Evolutionary conservation across 64 coral and sea anemone species (phyloP).

Genomic region (Trachythela sp.): DNA sequence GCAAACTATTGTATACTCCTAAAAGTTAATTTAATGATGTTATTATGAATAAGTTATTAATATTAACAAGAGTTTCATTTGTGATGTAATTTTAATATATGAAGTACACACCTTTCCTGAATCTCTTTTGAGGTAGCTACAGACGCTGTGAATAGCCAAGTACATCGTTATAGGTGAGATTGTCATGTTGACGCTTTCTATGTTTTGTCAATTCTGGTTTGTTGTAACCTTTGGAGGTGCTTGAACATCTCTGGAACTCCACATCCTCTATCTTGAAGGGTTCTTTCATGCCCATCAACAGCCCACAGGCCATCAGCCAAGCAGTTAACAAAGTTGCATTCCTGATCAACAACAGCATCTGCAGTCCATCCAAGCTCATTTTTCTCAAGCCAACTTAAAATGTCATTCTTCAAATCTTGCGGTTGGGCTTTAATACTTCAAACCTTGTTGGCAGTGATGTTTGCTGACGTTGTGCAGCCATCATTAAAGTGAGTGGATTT

Average conservation of each 20-base stretch:
- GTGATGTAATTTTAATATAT: too few relatives aligned
- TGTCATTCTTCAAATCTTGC: slow-evolving; percentile 57
- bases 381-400: slow-evolving; percentile 46
- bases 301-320: slow-evolving; percentile 18
- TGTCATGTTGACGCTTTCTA: slow-evolving; percentile 26
- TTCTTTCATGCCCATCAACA: slow-evolving; percentile 32
- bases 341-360: slow-evolving; percentile 6
- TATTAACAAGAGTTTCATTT: too few relatives aligned
- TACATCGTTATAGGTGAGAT: slow-evolving; percentile 12
- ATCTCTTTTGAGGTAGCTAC: slow-evolving; percentile 15
- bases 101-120: slow-evolving; percentile 6
- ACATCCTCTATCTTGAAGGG: slow-evolving; percentile 32
- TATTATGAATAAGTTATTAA: too few relatives aligned
- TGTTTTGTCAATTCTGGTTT: slow-evolving; percentile 27
- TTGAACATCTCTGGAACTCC: background rate
- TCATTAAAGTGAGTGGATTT: slow-evolving; percentile 26
- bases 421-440: background rate
- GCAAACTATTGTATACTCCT: slow-evolving; percentile 2
- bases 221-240: slow-evolving; percentile 17
- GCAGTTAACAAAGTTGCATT: slow-evolving; percentile 16
- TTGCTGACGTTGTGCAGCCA: slow-evolving; percentile 26
- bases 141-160: background rate
- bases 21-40: too few relatives aligned
- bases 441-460: background rate
- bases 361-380: slow-evolving; percentile 45